Evolutionary conservation across 2,888 invertebrate species (phyloP).

Genomic region (Melanostoma scalare): DNA sequence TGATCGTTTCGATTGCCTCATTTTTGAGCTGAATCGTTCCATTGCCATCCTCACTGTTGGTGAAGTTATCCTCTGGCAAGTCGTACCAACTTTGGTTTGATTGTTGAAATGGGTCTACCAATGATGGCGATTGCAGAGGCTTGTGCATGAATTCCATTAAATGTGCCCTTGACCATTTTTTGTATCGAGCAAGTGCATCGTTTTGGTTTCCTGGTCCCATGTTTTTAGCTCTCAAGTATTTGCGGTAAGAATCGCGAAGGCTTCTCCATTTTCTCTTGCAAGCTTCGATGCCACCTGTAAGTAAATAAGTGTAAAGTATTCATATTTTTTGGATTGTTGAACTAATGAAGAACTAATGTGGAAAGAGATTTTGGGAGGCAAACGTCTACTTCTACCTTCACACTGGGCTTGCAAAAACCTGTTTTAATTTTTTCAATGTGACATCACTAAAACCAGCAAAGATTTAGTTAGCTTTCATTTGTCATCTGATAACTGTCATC

Average conservation of each 20-base stretch:
- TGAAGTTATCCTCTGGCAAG: not conserved
- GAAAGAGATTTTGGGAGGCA: no score
- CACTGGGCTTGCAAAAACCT: no score
- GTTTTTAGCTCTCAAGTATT: not conserved
- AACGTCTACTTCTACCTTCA: no score
- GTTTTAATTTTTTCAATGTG: no score
- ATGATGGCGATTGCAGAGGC: not conserved
- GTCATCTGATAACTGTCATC: no score
- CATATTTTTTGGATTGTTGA: no score
- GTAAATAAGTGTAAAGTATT: not conserved
- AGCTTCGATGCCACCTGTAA: not conserved
- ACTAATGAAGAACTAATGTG: no score
- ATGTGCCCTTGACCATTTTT: constrained; percentile 11
- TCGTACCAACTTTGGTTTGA: constrained; percentile 6
- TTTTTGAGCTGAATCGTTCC: not conserved
- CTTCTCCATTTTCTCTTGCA: constrained; percentile 31
- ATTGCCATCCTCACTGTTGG: constrained; percentile 2
- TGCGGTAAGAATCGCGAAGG: not conserved
- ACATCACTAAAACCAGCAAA: no score
- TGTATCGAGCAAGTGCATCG: not conserved
- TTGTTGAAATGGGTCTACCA: not conserved
- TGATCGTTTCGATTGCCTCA: not conserved
- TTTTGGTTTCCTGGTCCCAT: not conserved
- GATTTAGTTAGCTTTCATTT: no score
- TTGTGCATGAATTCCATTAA: constrained; percentile 8